Evolutionary conservation across 1,140 invertebrate species (phyloP), one percentile per base, ranked within the genome.

Genomic region (Ostrea edulis): DNA sequence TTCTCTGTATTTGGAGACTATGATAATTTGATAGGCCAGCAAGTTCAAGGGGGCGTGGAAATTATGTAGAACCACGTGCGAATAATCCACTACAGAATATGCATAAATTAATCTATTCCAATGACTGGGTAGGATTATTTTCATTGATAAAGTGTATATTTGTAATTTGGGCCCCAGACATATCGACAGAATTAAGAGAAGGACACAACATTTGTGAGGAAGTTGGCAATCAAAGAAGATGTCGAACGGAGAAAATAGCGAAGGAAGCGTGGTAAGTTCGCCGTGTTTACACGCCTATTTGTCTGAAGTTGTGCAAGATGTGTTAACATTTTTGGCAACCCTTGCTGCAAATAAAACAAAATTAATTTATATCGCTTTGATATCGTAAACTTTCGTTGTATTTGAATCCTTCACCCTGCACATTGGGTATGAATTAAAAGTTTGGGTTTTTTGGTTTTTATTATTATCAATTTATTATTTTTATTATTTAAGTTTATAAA

Each of bases 161-260:
- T 86, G 87, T 87, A 90, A 90, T 84, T 90, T 88, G 87, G 85
- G 71, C 71, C 85, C 25, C 87, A 83, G 22, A 71, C 68, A 71
- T 71, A 71, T 71, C 68, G 68, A 71, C 68, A 25, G 68, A 71
- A 71, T 71, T 71, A 71, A 71, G 68, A 25, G 68, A 71, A 22
- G 68, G 68, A 71, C 68, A 71, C 68, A 71, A 35, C 68, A 71
- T 71, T 71, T 71, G 68, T 71, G 29, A 71, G 25, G 68, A 71
- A 71, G 68, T 71, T 71, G 68, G 68, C 68, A 71, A 71, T 71
- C 68, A 25, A 58, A 87, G 87, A 87, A 87, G 86, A 93, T 93
- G 92, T 91, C 90, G 52, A 97, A 97, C 94, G 96, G 97, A 93
- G 97, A 98, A 93, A 97, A 96, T 92, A 97, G 97, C 94, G 93